Evolutionary conservation across 2,113 vertebrate genomes (phyloP), one percentile per base, ranked within the genome.

Genomic region (Bagarius yarrelli): DNA sequence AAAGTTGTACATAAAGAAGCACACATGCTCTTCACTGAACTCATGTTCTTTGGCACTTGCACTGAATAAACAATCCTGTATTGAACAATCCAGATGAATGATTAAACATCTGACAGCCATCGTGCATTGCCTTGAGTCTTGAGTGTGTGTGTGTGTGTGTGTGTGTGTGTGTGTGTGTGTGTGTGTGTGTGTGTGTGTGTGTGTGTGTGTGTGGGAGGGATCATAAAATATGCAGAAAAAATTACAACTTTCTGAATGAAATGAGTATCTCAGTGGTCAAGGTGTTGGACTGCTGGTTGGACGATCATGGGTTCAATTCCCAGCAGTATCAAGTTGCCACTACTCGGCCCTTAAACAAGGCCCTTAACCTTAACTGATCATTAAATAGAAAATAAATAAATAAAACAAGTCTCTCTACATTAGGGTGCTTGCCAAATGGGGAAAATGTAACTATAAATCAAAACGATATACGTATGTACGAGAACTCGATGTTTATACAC

Each of bases 41-140:
- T 87, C 67, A 89, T 84, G 82, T 89, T 90, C 87, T 91, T 89
- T 91, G 89, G 82, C 87, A 83, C 87, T 89, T 92, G 91, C 92
- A 93, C 91, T 93, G 92, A 92, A 89, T 92, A 87, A 91, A 90
- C 83, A 81, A 55, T 80, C 76, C 86, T 92, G 86, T 89, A 90
- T 87, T 92, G 90, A 91, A 91, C 74, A 66, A 47, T 47, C 44
- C 44, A 47, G 44, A 47, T 47, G 44, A 47, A 47, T 47, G 86
- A 93, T 91, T 92, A 93, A 93, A 93, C 88, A 84, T 89, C 89
- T 92, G 88, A 91, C 89, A 86, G 81, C 75, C 87, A 79, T 47
- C 67, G 18, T 50, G 64, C 59, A 5, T 56, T 80, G 71, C 84
- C 57, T 8, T 47, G 30, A 25, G 44, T 87, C 56, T 79, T 79